Conservation (phyloP, 37 sponge, comb jelly and placozoan species). For the Diacarnus erythraeanus region DNA sequence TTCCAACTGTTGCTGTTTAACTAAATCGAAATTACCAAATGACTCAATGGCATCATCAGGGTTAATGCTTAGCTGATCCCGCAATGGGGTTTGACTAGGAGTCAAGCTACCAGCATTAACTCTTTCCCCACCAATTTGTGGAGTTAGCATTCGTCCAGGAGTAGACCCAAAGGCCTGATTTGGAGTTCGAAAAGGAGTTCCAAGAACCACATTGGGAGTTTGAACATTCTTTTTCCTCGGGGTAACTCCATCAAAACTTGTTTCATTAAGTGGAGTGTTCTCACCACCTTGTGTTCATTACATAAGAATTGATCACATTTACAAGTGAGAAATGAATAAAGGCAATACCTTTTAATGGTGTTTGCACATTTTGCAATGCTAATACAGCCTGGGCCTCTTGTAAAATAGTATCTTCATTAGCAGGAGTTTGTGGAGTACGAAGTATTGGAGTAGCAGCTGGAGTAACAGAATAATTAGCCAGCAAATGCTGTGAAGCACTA, state of each 20-base stretch:
- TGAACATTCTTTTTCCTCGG: constrained; percentile 73
- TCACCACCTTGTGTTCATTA: constrained; percentile 72
- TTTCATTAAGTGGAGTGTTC: constrained; percentile 73
- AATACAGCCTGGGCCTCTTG: constrained; percentile 91
- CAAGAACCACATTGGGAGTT: constrained; percentile 88
- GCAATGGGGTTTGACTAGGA: constrained; percentile 74
- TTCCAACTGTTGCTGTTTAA: constrained; percentile 53
- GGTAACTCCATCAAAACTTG: constrained; percentile 82
- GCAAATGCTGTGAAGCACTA: constrained; percentile 67
- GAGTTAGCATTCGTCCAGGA: constrained; percentile 15
- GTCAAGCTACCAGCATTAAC: not conserved
- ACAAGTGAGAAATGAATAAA: too few species aligned
- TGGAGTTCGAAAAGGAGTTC: constrained; percentile 78
- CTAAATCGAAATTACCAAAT: constrained; percentile 3
- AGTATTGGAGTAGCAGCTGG: constrained; percentile 48
- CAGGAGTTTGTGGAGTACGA: constrained; percentile 87
- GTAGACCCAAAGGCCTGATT: constrained; percentile 35
- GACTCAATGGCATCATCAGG: constrained; percentile 26
- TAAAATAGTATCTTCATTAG: constrained; percentile 70
- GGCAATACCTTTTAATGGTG: constrained; percentile 87
- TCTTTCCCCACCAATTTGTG: not conserved
- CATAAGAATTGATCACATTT: too few species aligned
- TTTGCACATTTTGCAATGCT: constrained; percentile 78
- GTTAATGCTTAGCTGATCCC: constrained; percentile 91
- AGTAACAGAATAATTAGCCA: constrained; percentile 94